Evolutionary conservation across 2,797 vertebrate species (phyloP).

Genomic region (Cryptoblepharus egeriae): DNA sequence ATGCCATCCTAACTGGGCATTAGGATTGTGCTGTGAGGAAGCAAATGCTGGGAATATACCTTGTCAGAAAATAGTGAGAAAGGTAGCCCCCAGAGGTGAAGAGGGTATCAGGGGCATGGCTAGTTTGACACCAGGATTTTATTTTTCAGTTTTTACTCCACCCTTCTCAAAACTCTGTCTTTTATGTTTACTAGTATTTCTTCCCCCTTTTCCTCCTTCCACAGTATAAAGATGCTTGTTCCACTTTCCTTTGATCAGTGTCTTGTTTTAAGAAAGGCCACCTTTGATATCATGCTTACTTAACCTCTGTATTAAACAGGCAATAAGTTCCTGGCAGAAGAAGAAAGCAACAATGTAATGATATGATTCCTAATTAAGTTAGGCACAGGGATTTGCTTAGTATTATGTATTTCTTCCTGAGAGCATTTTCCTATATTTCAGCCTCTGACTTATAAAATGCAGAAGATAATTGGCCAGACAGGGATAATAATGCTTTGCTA

Average conservation of each 20-base stretch:
- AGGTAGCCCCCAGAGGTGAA: too few relatives aligned
- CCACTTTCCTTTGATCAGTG: not conserved
- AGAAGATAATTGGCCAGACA: constrained; percentile 36
- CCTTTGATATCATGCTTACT: constrained; percentile 6
- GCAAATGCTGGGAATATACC: too few relatives aligned
- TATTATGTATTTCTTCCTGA: constrained; percentile 11
- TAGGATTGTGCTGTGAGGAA: too few relatives aligned
- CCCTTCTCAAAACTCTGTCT: too few relatives aligned
- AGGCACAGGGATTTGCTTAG: constrained; percentile 28
- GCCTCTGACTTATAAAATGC: constrained; percentile 51
- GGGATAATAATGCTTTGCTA: constrained; percentile 33
- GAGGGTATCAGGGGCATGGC: not conserved
- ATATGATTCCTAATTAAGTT: constrained; percentile 42
- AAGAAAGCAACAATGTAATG: constrained; percentile 42
- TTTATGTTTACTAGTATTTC: too few relatives aligned
- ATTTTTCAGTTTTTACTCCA: not conserved
- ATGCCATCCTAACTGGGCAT: too few relatives aligned
- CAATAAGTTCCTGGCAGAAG: constrained; percentile 26
- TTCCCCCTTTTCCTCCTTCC: not conserved
- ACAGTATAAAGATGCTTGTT: not conserved
- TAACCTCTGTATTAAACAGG: constrained; percentile 36
- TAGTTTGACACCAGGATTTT: not conserved
- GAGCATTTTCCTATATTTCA: constrained; percentile 44
- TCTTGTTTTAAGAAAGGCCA: constrained; percentile 20
- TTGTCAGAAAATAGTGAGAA: too few relatives aligned